These are phyloP conservation scores for Spheniscus mendiculus DNA, from an alignment of 2,113 vertebrate species.

Conservation along the genomic window DNA sequence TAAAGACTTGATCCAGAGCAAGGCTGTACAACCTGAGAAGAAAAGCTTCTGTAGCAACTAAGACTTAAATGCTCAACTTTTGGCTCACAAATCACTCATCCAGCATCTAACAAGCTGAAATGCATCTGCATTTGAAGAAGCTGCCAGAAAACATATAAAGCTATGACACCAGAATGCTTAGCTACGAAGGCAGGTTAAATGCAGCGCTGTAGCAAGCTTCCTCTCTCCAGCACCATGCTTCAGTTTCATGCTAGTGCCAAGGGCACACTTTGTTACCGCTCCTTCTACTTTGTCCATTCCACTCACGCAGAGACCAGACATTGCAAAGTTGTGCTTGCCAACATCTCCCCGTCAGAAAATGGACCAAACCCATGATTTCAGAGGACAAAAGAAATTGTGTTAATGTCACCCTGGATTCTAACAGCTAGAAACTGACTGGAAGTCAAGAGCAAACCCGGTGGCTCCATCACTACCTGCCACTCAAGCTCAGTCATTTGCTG, in stretches of 20 bases:
- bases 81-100: neutral
- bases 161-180: neutral
- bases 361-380: slow-evolving; percentile 55
- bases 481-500: neutral
- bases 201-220: neutral
- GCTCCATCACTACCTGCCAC: neutral
- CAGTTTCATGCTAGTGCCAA: neutral
- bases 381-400: slow-evolving; percentile 45
- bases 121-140: neutral
- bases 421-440: neutral
- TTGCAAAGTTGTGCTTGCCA: neutral
- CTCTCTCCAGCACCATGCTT: neutral
- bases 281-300: neutral
- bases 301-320: slow-evolving; percentile 26
- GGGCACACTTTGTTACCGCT: neutral
- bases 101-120: neutral
- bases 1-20: neutral
- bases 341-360: slow-evolving; percentile 57
- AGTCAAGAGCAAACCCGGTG: neutral
- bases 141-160: neutral
- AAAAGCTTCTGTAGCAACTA: slow-evolving; percentile 2
- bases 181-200: slow-evolving; percentile 4
- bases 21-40: neutral
- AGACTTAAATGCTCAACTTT: neutral
- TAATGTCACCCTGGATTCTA: neutral